Conservation (phyloP, 64 coral and sea anemone species). For the Stichodactyla mertensii region DNA sequence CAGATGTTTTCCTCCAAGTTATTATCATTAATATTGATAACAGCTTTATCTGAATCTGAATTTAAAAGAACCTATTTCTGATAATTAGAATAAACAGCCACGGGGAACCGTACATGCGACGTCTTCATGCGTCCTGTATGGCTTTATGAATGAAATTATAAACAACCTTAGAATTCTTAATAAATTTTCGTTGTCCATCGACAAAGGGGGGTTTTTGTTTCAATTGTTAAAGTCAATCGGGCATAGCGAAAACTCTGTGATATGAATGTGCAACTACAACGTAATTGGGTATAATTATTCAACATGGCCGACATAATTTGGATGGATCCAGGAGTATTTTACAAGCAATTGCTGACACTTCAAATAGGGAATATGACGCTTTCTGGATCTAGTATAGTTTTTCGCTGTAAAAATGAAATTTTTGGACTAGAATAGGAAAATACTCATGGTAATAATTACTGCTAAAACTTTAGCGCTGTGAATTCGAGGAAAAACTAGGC, state of each 20-base stretch:
- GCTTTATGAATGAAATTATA: neutral
- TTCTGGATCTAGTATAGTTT: too few relatives aligned
- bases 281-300: neutral
- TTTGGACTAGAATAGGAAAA: too few relatives aligned
- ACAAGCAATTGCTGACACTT: too few relatives aligned
- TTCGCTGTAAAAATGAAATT: too few relatives aligned
- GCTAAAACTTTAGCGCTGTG: too few relatives aligned
- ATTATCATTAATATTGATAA: conserved; percentile 12
- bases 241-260: neutral
- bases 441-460: too few relatives aligned
- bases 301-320: too few relatives aligned
- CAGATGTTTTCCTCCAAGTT: neutral
- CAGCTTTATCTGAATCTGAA: neutral
- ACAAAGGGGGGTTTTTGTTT: neutral
- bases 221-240: neutral
- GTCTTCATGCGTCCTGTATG: neutral
- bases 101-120: neutral
- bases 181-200: neutral
- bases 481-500: too few relatives aligned
- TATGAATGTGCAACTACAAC: neutral
- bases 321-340: too few relatives aligned
- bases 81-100: neutral
- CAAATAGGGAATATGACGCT: too few relatives aligned
- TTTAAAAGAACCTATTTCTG: conserved; percentile 5
- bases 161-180: neutral